A percentile compares a stretch with the other conserved stretches of the same genome.
phyloP scores from a whole-genome alignment of 2,797 vertebrate species.

The Sphenodon punctatus region DNA sequence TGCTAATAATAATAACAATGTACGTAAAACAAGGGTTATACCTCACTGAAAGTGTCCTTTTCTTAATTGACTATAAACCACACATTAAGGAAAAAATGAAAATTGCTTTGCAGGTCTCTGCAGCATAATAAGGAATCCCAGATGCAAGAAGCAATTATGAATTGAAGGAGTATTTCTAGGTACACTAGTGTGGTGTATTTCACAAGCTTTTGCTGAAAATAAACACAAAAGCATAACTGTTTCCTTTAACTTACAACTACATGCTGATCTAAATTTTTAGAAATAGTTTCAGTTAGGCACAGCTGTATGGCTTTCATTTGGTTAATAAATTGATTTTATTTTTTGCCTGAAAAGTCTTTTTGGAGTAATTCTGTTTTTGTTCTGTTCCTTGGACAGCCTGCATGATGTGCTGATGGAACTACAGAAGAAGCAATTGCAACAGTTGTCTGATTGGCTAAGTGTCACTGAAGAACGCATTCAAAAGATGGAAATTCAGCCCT shows the following conservation, averaged over 20 bases:
- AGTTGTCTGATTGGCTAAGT: conserved; percentile 93
- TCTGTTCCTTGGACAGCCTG: conserved; percentile 76
- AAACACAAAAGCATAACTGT: background rate
- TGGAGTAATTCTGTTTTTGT: conserved; percentile 14
- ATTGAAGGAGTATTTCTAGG: background rate
- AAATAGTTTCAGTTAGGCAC: background rate
- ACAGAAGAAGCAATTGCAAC: conserved; percentile 93
- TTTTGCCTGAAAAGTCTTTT: background rate
- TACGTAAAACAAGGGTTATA: too few relatives aligned
- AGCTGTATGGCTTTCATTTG: background rate
- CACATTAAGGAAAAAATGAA: background rate
- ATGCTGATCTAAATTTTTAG: background rate
- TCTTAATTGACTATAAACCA: too few relatives aligned
- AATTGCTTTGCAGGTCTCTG: background rate
- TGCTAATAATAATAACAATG: too few relatives aligned
- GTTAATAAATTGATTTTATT: background rate
- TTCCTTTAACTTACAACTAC: background rate
- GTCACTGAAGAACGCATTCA: conserved; percentile 91
- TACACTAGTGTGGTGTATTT: background rate
- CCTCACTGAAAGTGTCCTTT: too few relatives aligned
- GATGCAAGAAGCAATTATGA: conserved; percentile 31
- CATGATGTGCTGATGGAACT: conserved; percentile 96
- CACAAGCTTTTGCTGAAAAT: background rate
- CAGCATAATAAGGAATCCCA: conserved; percentile 1
- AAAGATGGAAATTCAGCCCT: conserved; percentile 84